Conservation (phyloP, 1,140 invertebrate genomes). For the Drosophila suzukii region DNA sequence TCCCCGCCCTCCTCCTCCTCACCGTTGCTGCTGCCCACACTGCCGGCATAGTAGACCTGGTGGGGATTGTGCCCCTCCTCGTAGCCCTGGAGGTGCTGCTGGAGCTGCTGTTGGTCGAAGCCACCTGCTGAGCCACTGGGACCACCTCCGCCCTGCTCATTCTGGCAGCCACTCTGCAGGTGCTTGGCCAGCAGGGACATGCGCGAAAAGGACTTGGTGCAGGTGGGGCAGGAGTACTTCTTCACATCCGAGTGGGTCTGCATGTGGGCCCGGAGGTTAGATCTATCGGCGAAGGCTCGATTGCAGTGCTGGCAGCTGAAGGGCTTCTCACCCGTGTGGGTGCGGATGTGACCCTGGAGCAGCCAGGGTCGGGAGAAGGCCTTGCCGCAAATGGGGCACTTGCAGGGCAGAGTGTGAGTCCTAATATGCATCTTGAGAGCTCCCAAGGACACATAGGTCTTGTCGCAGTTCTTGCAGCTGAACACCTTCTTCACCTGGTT, state of each 20-base stretch:
- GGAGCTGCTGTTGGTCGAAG: slow-evolving; percentile 70
- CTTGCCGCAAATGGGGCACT: slow-evolving; percentile 98
- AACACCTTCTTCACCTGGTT: slow-evolving; percentile 96
- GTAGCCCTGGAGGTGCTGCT: slow-evolving; percentile 68
- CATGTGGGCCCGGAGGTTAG: slow-evolving; percentile 97
- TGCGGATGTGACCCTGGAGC: slow-evolving; percentile 96
- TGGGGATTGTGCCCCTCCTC: slow-evolving; percentile 49
- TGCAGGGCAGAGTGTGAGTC: slow-evolving; percentile 98
- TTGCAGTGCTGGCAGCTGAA: slow-evolving; percentile 98
- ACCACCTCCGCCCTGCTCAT: slow-evolving; percentile 24
- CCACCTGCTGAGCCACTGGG: slow-evolving; percentile 8
- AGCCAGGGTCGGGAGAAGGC: slow-evolving; percentile 98
- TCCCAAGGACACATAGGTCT: slow-evolving; percentile 97
- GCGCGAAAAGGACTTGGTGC: slow-evolving; percentile 97
- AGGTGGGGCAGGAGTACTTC: slow-evolving; percentile 96
- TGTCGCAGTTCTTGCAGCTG: slow-evolving; percentile 98
- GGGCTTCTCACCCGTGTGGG: slow-evolving; percentile 98
- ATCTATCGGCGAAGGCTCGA: slow-evolving; percentile 97
- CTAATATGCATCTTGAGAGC: slow-evolving; percentile 99
- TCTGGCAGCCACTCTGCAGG: slow-evolving; percentile 92
- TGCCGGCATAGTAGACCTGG: slow-evolving; percentile 70
- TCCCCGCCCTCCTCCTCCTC: slow-evolving; percentile 68
- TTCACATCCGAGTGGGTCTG: slow-evolving; percentile 99
- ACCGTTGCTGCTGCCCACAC: slow-evolving; percentile 69
- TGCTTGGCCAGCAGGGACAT: slow-evolving; percentile 98